Base-by-base conservation (phyloP, 92 coral and sea anemone species). In the Actinernus sp. region DNA sequence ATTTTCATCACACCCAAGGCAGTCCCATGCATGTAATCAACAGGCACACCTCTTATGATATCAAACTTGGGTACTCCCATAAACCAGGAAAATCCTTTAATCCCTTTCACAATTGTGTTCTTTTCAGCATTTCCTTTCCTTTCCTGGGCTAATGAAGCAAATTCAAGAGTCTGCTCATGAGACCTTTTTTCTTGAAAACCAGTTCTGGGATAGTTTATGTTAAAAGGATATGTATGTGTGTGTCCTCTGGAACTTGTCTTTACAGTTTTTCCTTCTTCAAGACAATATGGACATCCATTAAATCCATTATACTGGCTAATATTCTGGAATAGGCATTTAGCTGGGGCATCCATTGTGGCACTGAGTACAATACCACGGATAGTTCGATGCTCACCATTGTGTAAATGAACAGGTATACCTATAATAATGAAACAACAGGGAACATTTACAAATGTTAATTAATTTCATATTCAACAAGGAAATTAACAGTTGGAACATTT, bases 341-440 rank as follows among this genome's bases (percentile, higher is more conserved):
- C 80, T 25, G 86, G 80, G 28, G 87, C 81, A 81, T 81, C 87
- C 55, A 63, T 71, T 44, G 81, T 71, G 4, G 81, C 87, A 55
- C 32, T 61, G 1, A 81, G 36, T 17, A 79, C 22, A 20, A 79
- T 27, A 55, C 85, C 67, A 48, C 54, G 76, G 27, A 66, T 58
- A 44, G 32, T 65, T 22, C 32, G 30, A 1, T 30, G 46, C 14
- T n/a, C n/a, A n/a, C n/a, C n/a, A n/a, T n/a, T n/a, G n/a, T n/a
- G n/a, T n/a, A n/a, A n/a, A n/a, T n/a, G n/a, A n/a, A n/a, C n/a
- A n/a, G n/a, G n/a, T n/a, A n/a, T n/a, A n/a, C n/a, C n/a, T n/a
- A n/a, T n/a, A n/a, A n/a, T n/a, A n/a, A n/a, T n/a, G n/a, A n/a
- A n/a, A n/a, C n/a, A n/a, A n/a, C n/a, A n/a, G n/a, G n/a, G n/a